Conservation (phyloP, 1,140 invertebrate species). For the Lepidurus couesii region DNA sequence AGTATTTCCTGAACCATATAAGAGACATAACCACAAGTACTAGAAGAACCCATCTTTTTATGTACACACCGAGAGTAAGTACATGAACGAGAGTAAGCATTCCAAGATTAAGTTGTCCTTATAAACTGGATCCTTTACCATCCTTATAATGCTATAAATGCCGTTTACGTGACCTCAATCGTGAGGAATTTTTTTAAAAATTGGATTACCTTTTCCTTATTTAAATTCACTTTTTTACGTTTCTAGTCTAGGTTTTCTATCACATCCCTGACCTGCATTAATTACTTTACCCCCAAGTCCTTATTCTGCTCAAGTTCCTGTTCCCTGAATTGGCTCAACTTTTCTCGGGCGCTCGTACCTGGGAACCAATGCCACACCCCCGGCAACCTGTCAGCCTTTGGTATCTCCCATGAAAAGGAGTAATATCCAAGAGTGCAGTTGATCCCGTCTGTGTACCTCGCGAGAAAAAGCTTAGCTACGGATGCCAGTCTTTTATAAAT, state of each 20-base stretch:
- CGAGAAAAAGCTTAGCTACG: neutral
- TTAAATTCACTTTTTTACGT: neutral
- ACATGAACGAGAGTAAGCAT: too few species aligned
- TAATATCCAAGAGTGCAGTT: neutral
- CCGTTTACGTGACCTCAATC: neutral
- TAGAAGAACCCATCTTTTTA: too few species aligned
- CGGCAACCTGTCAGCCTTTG: slow-evolving; percentile 20
- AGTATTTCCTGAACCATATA: too few species aligned
- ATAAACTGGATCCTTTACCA: too few species aligned
- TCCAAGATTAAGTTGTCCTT: too few species aligned
- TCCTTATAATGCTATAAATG: neutral
- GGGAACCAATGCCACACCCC: slow-evolving; percentile 20
- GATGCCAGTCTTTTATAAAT: neutral
- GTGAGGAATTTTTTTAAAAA: neutral
- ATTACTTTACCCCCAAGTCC: neutral
- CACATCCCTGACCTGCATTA: slow-evolving; percentile 3
- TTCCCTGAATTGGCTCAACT: neutral
- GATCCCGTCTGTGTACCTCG: neutral
- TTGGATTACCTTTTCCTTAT: neutral
- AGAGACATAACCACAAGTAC: too few species aligned
- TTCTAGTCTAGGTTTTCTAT: slow-evolving; percentile 1
- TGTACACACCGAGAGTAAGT: too few species aligned
- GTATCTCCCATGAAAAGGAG: neutral
- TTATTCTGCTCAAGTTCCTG: slow-evolving; percentile 10
- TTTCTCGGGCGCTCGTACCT: neutral